These are phyloP conservation scores for Acleris cristana DNA, from an alignment of 2,888 invertebrate species.

Conservation along the genomic window DNA sequence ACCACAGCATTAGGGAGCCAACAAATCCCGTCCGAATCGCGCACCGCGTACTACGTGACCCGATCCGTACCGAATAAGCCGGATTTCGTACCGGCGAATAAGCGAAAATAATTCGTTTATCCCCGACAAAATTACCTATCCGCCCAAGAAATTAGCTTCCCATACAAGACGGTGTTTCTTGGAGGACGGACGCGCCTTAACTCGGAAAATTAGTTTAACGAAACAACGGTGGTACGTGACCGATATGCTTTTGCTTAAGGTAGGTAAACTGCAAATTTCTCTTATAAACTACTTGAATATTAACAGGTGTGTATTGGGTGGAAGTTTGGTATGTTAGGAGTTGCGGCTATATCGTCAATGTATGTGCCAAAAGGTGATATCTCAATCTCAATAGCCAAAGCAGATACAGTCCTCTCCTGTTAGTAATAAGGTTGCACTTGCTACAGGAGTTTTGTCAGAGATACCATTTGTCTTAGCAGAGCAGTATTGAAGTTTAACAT, in stretches of 20 bases:
- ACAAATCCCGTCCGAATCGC: conserved; percentile 21
- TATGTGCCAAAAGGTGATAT: too few relatives aligned
- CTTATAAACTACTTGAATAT: too few relatives aligned
- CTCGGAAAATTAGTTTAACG: conserved; percentile 51
- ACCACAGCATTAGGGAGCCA: neutral
- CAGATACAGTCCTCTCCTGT: too few relatives aligned
- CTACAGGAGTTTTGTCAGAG: too few relatives aligned
- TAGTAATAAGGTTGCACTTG: too few relatives aligned
- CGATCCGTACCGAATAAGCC: conserved; percentile 22
- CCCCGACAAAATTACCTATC: conserved; percentile 61
- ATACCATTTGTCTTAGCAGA: too few relatives aligned
- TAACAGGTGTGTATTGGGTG: too few relatives aligned
- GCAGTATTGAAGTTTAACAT: too few relatives aligned
- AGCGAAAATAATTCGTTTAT: conserved; percentile 67
- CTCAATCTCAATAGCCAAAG: too few relatives aligned
- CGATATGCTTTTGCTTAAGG: conserved; percentile 7
- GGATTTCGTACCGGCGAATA: conserved; percentile 48
- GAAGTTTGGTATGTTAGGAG: too few relatives aligned
- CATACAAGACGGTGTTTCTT: conserved; percentile 45
- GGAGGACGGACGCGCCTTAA: conserved; percentile 42
- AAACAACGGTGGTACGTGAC: conserved; percentile 35
- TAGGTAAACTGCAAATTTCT: too few relatives aligned
- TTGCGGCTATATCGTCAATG: too few relatives aligned
- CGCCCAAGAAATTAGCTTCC: conserved; percentile 62
- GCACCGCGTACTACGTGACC: conserved; percentile 16